phyloP scores from a whole-genome alignment of 2,888 invertebrate species.

The Beris chalybata region DNA sequence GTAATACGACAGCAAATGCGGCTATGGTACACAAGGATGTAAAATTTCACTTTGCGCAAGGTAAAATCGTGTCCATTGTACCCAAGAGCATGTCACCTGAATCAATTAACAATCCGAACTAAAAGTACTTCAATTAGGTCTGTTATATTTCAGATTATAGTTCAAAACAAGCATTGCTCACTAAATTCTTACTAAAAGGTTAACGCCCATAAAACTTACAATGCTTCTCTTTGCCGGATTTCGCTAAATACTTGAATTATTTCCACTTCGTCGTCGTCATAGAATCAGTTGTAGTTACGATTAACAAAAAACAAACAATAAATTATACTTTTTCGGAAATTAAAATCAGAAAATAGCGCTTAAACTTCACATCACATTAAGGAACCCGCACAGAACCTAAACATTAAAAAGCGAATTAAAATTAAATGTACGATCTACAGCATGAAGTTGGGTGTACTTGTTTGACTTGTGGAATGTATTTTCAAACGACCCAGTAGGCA shows the following conservation, averaged over 20 bases:
- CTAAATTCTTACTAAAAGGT: conserved; percentile 12
- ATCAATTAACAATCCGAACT: no score
- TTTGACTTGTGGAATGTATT: background rate
- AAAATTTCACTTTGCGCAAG: no score
- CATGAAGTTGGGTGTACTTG: conserved; percentile 7
- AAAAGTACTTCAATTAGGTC: no score
- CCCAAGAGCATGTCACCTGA: no score
- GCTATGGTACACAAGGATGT: no score
- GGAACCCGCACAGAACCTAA: conserved; percentile 17
- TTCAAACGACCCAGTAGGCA: background rate
- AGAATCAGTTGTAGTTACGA: background rate
- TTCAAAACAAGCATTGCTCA: background rate
- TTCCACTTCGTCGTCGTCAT: background rate
- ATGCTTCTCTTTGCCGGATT: conserved; percentile 11
- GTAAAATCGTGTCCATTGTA: no score
- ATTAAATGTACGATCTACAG: conserved; percentile 15
- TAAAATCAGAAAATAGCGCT: background rate
- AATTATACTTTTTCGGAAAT: background rate
- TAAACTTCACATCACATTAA: conserved; percentile 2
- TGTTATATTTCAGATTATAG: no score
- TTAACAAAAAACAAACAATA: background rate
- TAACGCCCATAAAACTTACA: conserved; percentile 29
- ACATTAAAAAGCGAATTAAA: conserved; percentile 6
- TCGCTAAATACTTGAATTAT: conserved; percentile 2
- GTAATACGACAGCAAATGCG: no score